These are phyloP conservation scores for Alethe diademata DNA, from an alignment of 2,113 vertebrate genomes.

Conservation along the genomic window DNA sequence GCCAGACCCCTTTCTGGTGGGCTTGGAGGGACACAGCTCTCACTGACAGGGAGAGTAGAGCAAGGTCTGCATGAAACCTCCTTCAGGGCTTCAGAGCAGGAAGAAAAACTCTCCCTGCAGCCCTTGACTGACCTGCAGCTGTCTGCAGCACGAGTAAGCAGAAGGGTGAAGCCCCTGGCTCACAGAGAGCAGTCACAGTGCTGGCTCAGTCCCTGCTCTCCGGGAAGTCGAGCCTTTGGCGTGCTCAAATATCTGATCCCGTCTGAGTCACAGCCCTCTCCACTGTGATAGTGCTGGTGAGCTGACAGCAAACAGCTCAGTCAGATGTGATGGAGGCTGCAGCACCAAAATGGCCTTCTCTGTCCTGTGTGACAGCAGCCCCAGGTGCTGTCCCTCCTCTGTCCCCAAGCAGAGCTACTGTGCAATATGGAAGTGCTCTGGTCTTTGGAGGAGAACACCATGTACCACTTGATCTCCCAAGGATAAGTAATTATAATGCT, in stretches of 20 bases:
- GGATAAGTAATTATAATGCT: background rate
- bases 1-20: background rate
- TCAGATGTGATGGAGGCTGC: rapidly evolving
- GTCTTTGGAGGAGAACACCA: background rate
- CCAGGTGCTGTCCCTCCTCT: background rate
- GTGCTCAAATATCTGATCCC: background rate
- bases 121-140: background rate
- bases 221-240: rapidly evolving
- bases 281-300: rapidly evolving
- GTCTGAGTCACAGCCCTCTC: background rate
- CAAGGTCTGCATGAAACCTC: background rate
- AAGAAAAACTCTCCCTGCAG: background rate
- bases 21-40: background rate
- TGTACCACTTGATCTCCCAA: background rate
- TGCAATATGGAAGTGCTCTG: background rate
- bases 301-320: background rate
- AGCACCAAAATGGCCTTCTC: background rate
- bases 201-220: background rate
- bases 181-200: background rate
- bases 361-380: background rate
- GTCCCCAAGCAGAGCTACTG: background rate
- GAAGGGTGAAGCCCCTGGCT: background rate
- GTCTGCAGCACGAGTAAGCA: background rate
- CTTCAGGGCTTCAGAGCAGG: background rate
- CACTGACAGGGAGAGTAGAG: background rate